Percentiles rank a stretch among this genome's conserved stretches.
These are phyloP conservation scores for Polyommatus icarus DNA, from an alignment of 2,888 invertebrate species.

Conservation along the genomic window DNA sequence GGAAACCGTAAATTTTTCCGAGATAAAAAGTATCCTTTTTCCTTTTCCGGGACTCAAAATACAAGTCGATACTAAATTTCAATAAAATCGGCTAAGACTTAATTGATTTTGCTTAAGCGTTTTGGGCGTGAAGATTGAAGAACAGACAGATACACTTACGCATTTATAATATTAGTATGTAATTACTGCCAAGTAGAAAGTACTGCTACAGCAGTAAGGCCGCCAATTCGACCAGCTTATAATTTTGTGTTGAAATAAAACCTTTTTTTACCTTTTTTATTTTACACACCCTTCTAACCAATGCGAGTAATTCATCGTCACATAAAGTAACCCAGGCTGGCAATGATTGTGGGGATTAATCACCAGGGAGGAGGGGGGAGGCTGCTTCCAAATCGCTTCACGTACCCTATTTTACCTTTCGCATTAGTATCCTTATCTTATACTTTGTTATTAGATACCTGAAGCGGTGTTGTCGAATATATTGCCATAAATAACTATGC, in stretches of 20 bases:
- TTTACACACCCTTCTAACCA: not conserved
- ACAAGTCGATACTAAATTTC: no score
- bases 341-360: constrained; percentile 14
- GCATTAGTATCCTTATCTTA: constrained; percentile 12
- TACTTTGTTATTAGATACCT: constrained; percentile 6
- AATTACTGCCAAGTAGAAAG: no score
- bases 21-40: no score
- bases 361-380: not conserved
- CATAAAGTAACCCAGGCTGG: not conserved
- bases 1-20: no score
- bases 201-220: no score
- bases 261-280: not conserved
- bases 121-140: no score
- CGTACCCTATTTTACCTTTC: constrained; percentile 22
- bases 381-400: constrained; percentile 3
- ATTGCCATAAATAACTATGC: not conserved
- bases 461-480: not conserved
- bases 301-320: not conserved
- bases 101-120: no score
- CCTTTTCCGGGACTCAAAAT: no score
- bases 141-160: no score
- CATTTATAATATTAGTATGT: no score
- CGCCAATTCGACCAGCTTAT: not conserved
- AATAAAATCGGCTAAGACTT: no score
- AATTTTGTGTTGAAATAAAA: not conserved